Percentiles rank a stretch among this genome's conserved stretches.
Conservation (phyloP, 2,888 invertebrate species). For the Tipula unca region DNA sequence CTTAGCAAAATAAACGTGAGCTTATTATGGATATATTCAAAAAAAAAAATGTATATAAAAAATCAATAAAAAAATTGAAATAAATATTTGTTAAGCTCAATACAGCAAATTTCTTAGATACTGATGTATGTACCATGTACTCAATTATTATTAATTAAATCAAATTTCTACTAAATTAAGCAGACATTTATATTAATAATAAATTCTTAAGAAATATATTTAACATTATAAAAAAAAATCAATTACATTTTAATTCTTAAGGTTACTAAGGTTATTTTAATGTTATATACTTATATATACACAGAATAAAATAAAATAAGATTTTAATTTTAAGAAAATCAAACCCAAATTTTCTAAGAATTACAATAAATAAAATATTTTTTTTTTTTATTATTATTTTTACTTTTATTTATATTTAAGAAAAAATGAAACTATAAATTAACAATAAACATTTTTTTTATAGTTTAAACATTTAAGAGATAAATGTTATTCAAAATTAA, state of each 20-base stretch:
- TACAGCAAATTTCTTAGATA: neutral
- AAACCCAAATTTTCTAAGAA: neutral
- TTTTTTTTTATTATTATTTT: neutral
- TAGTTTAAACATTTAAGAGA: too few species aligned
- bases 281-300: neutral
- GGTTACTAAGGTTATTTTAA: neutral
- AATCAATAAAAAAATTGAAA: neutral
- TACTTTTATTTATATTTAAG: neutral
- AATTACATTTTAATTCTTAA: neutral
- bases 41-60: neutral
- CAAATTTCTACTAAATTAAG: neutral
- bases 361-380: neutral
- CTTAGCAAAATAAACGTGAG: neutral
- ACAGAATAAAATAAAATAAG: neutral
- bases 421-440: neutral
- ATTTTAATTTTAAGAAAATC: neutral
- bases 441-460: neutral
- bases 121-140: neutral
- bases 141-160: constrained; percentile 14
- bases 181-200: neutral
- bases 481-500: too few species aligned
- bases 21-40: neutral
- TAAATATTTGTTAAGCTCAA: neutral
- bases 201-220: neutral
- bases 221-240: neutral